Base-by-base conservation (phyloP, 2,797 vertebrate species). In the Falco concolor region DNA sequence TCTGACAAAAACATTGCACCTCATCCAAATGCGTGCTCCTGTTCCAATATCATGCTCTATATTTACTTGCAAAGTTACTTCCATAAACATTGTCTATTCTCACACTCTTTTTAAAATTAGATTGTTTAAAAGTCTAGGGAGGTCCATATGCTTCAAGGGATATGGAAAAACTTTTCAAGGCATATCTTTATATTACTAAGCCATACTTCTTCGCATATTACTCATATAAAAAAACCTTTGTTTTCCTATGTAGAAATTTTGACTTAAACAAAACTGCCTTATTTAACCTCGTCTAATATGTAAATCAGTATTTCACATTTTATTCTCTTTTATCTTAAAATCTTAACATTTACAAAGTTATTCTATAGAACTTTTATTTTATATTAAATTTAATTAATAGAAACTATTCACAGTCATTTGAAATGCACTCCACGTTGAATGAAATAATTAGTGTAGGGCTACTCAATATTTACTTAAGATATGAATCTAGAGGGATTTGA, bases 381-480 rank as follows among this genome's bases (percentile, higher is more conserved):
- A 96, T 97, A 97, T 89, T 96, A 97, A 90, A 97, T 97, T 97
- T 97, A 98, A 98, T 98, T 98, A 97, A 95, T 97, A 97, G 44
- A 84, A 97, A 97, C 93, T 97, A 97, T 97, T 97, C 97, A 90
- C 85, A 95, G 91, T 97, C 86, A 95, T 97, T 97, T 97, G 97
- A 98, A 98, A 98, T 96, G 97, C 96, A 96, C 94, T 98, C 93
- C 96, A 97, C 94, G 53, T 97, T 98, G 97, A 98, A 97, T 97
- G 97, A 98, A 98, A 98, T 98, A 98, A 98, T 98, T 98, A 98
- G 97, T 96, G 96, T 96, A 96, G 95, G 98, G 98, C 98, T 98
- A 98, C 98, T 98, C 98, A 98, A 98, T 98, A 98, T 98, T 98
- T 98, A 98, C 97, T 98, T 97, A 97, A 98, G 98, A 98, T 98